Evolutionary conservation across 2,888 invertebrate genomes (phyloP).

Genomic region (Dendrolimus pini): DNA sequence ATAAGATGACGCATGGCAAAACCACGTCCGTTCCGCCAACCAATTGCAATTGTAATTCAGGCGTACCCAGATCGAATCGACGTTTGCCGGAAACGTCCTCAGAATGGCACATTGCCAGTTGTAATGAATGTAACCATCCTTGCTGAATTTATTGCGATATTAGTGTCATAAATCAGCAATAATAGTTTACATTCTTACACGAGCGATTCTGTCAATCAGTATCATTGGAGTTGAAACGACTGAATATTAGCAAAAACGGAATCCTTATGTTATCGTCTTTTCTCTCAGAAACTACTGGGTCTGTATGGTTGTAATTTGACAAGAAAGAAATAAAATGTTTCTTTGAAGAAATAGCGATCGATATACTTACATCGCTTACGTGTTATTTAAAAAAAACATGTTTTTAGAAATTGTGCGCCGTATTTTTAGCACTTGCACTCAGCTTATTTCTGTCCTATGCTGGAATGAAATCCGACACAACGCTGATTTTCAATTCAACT

Average conservation of each 20-base stretch:
- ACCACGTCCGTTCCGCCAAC: constrained; percentile 40
- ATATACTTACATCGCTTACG: no score
- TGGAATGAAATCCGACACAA: no score
- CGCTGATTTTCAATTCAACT: no score
- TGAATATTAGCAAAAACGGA: no score
- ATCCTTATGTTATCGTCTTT: no score
- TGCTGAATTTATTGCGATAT: constrained; percentile 35
- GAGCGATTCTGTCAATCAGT: constrained; percentile 11
- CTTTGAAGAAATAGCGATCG: not conserved
- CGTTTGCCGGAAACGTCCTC: constrained; percentile 57
- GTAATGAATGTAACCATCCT: constrained; percentile 48
- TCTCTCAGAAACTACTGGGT: no score
- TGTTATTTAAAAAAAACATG: no score
- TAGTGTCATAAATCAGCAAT: constrained; percentile 16
- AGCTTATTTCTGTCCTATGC: no score
- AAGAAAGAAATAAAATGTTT: not conserved
- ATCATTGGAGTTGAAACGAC: not conserved
- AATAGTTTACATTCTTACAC: no score
- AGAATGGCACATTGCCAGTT: constrained; percentile 59
- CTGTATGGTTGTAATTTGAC: no score
- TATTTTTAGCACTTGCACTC: no score
- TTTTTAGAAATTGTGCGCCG: no score
- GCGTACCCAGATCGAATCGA: constrained; percentile 57
- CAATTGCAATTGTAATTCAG: constrained; percentile 56
- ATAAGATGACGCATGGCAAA: constrained; percentile 50